Evolutionary conservation across 2,797 vertebrate species (phyloP).

Genomic region (Psittacula echo): DNA sequence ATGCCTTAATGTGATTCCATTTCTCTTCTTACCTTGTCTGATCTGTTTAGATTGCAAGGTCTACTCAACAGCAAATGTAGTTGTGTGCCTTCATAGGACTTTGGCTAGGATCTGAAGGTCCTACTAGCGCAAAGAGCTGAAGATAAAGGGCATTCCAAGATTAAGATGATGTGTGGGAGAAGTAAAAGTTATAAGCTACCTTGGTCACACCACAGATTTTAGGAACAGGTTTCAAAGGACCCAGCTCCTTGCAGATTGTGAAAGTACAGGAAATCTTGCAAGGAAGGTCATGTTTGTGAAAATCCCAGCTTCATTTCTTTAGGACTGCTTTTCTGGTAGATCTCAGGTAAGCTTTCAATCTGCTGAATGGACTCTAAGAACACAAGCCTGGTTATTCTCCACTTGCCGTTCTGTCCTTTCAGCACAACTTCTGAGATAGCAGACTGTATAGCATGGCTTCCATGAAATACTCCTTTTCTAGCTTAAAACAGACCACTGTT

Average conservation of each 20-base stretch:
- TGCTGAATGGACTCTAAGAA: background rate
- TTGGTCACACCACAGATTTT: background rate
- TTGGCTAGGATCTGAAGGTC: background rate
- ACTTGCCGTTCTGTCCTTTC: background rate
- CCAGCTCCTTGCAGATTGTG: background rate
- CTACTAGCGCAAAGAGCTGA: background rate
- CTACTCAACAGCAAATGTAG: slow-evolving; percentile 26
- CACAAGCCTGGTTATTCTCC: background rate
- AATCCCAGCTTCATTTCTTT: background rate
- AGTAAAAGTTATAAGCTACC: background rate
- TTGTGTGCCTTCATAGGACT: background rate
- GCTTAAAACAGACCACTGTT: background rate
- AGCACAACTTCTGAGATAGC: background rate
- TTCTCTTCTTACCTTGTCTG: slow-evolving; percentile 53
- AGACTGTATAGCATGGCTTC: background rate
- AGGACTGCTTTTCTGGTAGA: background rate
- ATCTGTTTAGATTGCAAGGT: slow-evolving; percentile 50
- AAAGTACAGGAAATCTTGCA: background rate
- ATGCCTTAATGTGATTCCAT: slow-evolving; percentile 60
- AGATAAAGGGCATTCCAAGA: background rate
- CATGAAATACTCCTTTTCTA: background rate
- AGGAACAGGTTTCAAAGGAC: background rate
- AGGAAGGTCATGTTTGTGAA: background rate
- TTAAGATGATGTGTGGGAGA: background rate
- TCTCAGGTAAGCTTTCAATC: slow-evolving; percentile 31